Percentiles rank a stretch among this genome's conserved stretches.
phyloP scores from a whole-genome alignment of 1,140 invertebrate genomes.

The Conus ventricosus region DNA sequence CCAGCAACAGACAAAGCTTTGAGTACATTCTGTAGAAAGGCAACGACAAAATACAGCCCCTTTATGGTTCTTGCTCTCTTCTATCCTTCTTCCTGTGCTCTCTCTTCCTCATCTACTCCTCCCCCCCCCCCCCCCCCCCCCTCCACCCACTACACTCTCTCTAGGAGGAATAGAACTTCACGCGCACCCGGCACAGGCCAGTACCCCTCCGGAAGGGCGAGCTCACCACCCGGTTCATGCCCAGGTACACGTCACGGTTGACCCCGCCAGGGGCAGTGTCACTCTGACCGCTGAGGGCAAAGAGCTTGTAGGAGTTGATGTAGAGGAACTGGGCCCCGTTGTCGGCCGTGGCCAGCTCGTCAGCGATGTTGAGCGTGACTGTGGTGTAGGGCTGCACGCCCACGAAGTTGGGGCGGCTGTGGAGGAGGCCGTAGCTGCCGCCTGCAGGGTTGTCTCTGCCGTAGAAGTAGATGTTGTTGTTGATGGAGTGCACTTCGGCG shows the following conservation, averaged over 20 bases:
- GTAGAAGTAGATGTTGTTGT: slow-evolving; percentile 20
- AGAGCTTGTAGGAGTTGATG: slow-evolving; percentile 21
- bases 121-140: neutral
- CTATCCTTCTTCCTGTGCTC: neutral
- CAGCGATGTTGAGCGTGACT: slow-evolving; percentile 4
- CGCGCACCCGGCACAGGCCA: slow-evolving; percentile 27
- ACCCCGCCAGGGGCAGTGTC: slow-evolving; percentile 25
- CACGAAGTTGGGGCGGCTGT: neutral
- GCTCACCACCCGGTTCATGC: slow-evolving; percentile 24
- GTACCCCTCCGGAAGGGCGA: neutral
- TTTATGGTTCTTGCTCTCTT: neutral
- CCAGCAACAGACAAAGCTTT: no score
- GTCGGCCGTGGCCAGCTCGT: slow-evolving; percentile 30
- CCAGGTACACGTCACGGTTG: slow-evolving; percentile 41
- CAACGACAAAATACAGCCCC: neutral
- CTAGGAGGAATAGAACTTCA: slow-evolving; percentile 3
- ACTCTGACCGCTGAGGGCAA: slow-evolving; percentile 37
- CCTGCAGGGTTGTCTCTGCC: neutral
- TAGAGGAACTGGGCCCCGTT: slow-evolving; percentile 17
- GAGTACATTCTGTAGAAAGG: no score
- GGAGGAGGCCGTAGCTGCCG: neutral
- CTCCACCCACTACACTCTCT: neutral
- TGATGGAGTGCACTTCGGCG: slow-evolving; percentile 29
- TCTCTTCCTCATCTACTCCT: neutral
- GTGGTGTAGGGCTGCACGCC: neutral